phyloP scores from a whole-genome alignment of 1,140 invertebrate genomes.

The Oryzaephilus surinamensis region DNA sequence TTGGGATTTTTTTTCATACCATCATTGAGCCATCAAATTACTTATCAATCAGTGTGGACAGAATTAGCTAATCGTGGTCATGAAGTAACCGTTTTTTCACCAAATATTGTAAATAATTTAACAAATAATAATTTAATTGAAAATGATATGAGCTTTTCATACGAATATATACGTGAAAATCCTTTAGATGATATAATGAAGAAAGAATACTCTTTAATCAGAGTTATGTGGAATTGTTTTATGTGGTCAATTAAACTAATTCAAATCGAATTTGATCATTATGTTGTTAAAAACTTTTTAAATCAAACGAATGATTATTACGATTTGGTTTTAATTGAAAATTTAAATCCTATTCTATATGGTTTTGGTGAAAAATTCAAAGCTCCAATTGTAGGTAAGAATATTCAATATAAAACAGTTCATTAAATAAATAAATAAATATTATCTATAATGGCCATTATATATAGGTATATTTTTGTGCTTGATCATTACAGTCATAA shows the following conservation, averaged over 20 bases:
- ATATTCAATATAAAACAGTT: no score
- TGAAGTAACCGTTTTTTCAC: constrained; percentile 30
- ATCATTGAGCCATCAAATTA: neutral
- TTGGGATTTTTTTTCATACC: neutral
- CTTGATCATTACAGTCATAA: no score
- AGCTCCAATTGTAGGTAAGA: constrained; percentile 25
- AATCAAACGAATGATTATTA: constrained; percentile 20
- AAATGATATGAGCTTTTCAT: constrained; percentile 11
- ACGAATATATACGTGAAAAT: neutral
- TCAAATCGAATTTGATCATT: constrained; percentile 31
- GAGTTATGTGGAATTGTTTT: neutral
- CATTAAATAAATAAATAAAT: no score
- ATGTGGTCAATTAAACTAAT: constrained; percentile 23
- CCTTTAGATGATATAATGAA: neutral
- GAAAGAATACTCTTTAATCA: constrained; percentile 1
- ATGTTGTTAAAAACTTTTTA: constrained; percentile 29
- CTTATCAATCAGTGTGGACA: constrained; percentile 5
- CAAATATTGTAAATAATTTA: constrained; percentile 16
- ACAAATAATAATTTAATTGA: constrained; percentile 9
- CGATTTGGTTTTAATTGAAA: constrained; percentile 27
- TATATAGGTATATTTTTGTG: no score
- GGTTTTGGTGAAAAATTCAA: constrained; percentile 18
- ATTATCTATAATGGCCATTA: no score
- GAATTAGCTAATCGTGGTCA: constrained; percentile 27
- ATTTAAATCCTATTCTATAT: constrained; percentile 20